phyloP scores from a whole-genome alignment of 1,140 invertebrate species.

The Rhyacophila brunnea region DNA sequence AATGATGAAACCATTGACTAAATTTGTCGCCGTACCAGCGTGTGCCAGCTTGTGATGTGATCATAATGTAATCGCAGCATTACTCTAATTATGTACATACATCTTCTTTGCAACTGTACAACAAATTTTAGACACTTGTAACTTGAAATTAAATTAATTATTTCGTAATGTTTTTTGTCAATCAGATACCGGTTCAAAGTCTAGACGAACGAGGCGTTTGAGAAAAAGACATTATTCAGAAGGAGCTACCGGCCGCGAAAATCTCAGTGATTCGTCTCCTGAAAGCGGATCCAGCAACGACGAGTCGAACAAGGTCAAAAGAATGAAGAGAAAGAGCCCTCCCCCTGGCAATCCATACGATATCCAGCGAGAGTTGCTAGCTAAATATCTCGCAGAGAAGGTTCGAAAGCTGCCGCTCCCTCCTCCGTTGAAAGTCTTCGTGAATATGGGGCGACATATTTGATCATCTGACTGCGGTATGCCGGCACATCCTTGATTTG shows the following conservation, averaged over 20 bases:
- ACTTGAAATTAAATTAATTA: too few relatives aligned
- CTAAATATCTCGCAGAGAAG: constrained; percentile 15
- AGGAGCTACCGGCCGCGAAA: not conserved
- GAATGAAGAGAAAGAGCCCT: constrained; percentile 20
- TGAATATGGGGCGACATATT: constrained; percentile 30
- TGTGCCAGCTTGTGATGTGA: too few relatives aligned
- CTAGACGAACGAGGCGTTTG: constrained; percentile 10
- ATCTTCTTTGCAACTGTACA: too few relatives aligned
- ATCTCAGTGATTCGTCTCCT: constrained; percentile 10
- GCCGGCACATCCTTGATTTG: too few relatives aligned
- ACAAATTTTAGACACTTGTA: not conserved
- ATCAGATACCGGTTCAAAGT: not conserved
- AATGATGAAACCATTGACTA: too few relatives aligned
- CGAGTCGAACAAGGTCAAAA: constrained; percentile 15
- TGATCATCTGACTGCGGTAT: constrained; percentile 10
- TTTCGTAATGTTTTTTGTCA: not conserved
- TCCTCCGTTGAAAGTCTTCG: constrained; percentile 20
- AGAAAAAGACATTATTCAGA: constrained; percentile 26
- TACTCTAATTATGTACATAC: too few relatives aligned
- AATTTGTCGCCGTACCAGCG: too few relatives aligned
- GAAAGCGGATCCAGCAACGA: constrained; percentile 4
- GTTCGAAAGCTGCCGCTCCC: constrained; percentile 23
- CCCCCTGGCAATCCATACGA: constrained; percentile 23
- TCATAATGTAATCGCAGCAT: too few relatives aligned
- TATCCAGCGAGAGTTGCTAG: constrained; percentile 10